Evolutionary conservation across 2,888 invertebrate species (phyloP).

Genomic region (Strigamia crassipes): DNA sequence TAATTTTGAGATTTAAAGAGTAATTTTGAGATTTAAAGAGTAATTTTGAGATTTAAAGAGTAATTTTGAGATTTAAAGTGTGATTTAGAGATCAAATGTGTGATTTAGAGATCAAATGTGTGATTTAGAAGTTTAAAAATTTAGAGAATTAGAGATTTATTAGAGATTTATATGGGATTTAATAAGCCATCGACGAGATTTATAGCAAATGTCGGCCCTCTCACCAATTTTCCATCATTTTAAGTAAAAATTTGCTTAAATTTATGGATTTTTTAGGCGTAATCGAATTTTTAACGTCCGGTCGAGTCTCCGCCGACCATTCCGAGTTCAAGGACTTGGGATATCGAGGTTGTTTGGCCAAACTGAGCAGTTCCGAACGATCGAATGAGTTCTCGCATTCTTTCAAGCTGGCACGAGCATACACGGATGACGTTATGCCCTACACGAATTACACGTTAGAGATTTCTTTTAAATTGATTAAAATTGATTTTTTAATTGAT

Average conservation of each 20-base stretch:
- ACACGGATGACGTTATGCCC: constrained; percentile 94
- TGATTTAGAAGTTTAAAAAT: too few species aligned
- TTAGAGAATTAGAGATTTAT: too few species aligned
- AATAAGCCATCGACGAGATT: too few species aligned
- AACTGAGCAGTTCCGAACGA: constrained; percentile 64
- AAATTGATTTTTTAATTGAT: background rate
- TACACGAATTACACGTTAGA: constrained; percentile 94
- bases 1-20: too few species aligned
- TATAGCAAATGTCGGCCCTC: too few species aligned
- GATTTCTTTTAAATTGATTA: too few species aligned
- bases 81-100: too few species aligned
- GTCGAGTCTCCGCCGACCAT: constrained; percentile 88
- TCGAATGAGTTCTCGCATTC: constrained; percentile 78
- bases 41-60: too few species aligned
- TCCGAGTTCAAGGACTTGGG: constrained; percentile 95
- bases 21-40: too few species aligned
- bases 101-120: too few species aligned
- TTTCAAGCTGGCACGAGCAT: constrained; percentile 92
- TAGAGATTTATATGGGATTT: too few species aligned
- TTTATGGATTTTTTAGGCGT: constrained; percentile 70
- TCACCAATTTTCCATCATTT: background rate
- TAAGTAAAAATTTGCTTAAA: background rate
- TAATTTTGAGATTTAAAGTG: too few species aligned
- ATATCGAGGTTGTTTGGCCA: constrained; percentile 87
- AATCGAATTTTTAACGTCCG: constrained; percentile 90